Percentiles rank a stretch among this genome's conserved stretches.
Conservation (phyloP, 2,797 vertebrate genomes). For the Gallinago stenura region DNA sequence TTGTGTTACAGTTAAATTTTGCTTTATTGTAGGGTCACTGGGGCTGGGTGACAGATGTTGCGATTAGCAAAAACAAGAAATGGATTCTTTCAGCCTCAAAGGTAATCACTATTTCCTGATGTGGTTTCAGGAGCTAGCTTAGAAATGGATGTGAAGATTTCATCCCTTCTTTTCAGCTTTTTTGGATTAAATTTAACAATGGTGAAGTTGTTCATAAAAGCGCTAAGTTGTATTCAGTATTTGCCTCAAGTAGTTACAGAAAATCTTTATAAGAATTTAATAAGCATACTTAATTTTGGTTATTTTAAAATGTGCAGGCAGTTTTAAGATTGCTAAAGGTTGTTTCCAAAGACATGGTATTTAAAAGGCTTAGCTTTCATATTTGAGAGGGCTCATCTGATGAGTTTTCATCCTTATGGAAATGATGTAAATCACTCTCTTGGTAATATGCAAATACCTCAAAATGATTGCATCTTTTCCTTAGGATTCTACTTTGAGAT, state of each 20-base stretch:
- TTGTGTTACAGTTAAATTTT: neutral
- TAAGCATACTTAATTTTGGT: neutral
- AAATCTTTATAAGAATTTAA: neutral
- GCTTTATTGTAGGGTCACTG: constrained; percentile 79
- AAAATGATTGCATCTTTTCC: neutral
- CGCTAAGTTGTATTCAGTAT: neutral
- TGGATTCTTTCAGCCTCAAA: constrained; percentile 83
- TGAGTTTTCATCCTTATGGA: neutral
- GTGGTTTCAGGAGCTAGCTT: neutral
- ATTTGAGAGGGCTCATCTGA: neutral
- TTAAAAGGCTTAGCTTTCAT: neutral
- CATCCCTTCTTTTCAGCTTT: neutral
- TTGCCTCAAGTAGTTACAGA: neutral
- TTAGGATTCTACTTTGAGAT: constrained; percentile 80
- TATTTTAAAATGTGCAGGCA: neutral
- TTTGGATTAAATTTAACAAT: neutral
- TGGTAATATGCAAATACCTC: neutral
- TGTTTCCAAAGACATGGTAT: neutral
- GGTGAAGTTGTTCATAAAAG: neutral
- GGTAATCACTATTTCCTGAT: constrained; percentile 60
- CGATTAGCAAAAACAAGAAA: constrained; percentile 77
- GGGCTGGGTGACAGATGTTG: constrained; percentile 86
- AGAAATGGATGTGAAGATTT: neutral
- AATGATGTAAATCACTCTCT: neutral
- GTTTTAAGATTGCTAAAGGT: neutral